Evolutionary conservation across 2,113 vertebrate species (phyloP), one percentile per base, ranked within the genome.

Genomic region (Noctilio leporinus): DNA sequence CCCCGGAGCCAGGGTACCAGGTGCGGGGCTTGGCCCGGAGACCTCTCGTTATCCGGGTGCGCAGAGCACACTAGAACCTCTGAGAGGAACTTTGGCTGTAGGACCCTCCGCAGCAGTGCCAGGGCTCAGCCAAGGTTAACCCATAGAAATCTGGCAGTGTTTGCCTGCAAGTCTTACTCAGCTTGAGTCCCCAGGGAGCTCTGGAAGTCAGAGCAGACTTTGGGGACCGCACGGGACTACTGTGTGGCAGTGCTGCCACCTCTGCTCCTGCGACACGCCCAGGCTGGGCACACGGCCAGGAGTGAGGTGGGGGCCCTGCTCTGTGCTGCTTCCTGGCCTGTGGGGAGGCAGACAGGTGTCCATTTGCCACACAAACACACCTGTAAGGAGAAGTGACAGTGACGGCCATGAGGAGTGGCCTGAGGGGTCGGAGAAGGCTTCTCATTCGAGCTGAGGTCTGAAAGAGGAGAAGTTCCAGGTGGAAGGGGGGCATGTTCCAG

Each of bases 191-290:
- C 30, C 14, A 2, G 7, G 7, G 64, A 69, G 22, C 17, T 43
- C 19, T 26, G 26, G 12, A 70, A n/a, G 69, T 53, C 30, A 7
- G 47, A 3, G 38, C 19, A 40, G 83, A 76, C 49, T 16, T 5
- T 14, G 30, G 16, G 16, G 14, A 10, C 4, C 3, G 55, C 70
- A 57, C 2, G 16, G 22, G 30, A 16, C n/a, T 69, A 38, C 7
- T 4, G 26, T 78, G 19, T 35, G 26, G 3, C 16, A 1, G 59
- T 2, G 1, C 10, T 47, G 70, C 45, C 45, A 4, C 53, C n/a
- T 49, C 33, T 49, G 28, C 38, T 33, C 22, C 65, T 10, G 19
- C 0, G 0, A 1, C 3, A 28, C 17, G 59, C 5, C 49, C 0
- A 2, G 0, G 22, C 40, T 12, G 4, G 1, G 3, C 53, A 6